Conservation (phyloP, 2,113 vertebrate species). For the Tylochromis polylepis region DNA sequence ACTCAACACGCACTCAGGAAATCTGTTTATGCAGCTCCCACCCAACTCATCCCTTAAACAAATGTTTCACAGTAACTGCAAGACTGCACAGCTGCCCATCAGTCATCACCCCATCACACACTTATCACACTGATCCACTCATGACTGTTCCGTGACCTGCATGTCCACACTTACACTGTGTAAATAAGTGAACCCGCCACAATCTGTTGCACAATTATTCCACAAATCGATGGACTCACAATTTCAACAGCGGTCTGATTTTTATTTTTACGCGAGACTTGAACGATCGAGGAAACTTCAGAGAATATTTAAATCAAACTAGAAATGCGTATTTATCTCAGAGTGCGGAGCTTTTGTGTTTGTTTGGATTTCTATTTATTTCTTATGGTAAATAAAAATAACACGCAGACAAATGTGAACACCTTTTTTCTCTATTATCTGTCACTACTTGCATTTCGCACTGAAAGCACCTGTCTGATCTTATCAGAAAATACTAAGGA, state of each 20-base stretch:
- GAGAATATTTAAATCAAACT: not conserved
- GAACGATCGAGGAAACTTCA: not conserved
- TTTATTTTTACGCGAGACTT: not conserved
- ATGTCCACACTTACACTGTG: not conserved
- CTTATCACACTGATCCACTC: not conserved
- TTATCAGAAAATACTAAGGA: not conserved
- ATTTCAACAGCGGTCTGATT: not conserved
- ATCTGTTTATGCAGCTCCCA: not conserved
- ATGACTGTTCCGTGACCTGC: not conserved
- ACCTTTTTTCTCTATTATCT: not conserved
- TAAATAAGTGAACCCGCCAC: not conserved
- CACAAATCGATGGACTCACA: not conserved
- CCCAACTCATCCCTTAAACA: not conserved
- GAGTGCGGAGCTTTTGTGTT: not conserved
- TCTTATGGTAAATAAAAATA: not conserved
- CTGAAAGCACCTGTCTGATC: not conserved
- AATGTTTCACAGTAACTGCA: not conserved
- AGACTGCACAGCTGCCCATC: not conserved
- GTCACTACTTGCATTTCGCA: not conserved
- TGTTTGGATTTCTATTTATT: not conserved
- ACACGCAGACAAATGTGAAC: not conserved
- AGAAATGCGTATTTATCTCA: not conserved
- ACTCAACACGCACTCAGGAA: not conserved
- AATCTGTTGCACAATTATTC: not conserved
- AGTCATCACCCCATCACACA: not conserved